These are phyloP conservation scores for Diplogasteroides magnus DNA, from an alignment of 1,140 invertebrate species.

Conservation along the genomic window DNA sequence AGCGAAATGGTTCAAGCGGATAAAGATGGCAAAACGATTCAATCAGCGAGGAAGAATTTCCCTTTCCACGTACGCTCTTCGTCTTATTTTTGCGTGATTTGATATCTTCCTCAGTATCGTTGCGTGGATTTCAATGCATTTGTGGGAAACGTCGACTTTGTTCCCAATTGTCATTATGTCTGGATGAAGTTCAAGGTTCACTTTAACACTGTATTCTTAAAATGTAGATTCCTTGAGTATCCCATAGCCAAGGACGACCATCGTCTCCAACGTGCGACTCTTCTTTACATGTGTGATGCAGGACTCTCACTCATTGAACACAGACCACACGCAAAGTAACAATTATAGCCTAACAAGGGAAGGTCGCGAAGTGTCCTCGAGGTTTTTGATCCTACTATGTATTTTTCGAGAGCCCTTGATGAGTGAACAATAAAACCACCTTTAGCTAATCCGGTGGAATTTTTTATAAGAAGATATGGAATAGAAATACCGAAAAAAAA, in stretches of 20 bases:
- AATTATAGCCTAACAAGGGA: too few relatives aligned
- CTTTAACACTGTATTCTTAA: neutral
- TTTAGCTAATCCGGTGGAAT: too few relatives aligned
- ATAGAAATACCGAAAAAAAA: too few relatives aligned
- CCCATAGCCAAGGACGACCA: neutral
- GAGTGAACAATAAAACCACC: too few relatives aligned
- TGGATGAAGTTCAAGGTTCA: neutral
- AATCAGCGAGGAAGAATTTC: too few relatives aligned
- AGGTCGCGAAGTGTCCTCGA: too few relatives aligned
- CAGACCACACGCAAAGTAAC: neutral
- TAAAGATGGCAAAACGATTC: too few relatives aligned
- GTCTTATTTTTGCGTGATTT: neutral
- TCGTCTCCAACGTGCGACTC: neutral
- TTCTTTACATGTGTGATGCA: neutral
- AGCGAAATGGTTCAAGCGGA: too few relatives aligned
- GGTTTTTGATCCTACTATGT: too few relatives aligned
- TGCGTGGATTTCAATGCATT: neutral
- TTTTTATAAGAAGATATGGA: too few relatives aligned
- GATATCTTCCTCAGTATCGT: neutral
- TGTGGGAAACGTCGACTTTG: neutral
- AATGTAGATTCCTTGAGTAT: neutral
- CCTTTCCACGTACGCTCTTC: neutral
- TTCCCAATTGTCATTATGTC: neutral
- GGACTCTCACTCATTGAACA: neutral
- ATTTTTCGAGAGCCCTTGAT: too few relatives aligned